A percentile compares a stretch with the other conserved stretches of the same genome.
Evolutionary conservation across 2,797 vertebrate species (phyloP).

Genomic region (Dendrocincla fuliginosa): DNA sequence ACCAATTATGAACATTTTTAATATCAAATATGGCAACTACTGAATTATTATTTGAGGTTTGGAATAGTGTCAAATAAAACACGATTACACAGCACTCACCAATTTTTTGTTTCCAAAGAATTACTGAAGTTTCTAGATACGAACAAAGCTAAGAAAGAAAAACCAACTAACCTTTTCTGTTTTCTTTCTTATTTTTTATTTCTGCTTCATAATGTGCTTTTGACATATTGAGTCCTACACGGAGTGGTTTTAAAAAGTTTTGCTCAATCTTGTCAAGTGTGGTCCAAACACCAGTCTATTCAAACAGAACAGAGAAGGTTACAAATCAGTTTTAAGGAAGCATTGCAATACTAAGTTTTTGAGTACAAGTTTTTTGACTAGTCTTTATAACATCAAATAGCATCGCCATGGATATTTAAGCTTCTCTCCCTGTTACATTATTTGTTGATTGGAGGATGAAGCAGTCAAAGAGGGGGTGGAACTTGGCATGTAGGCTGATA

Average conservation of each 20-base stretch:
- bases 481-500: not conserved
- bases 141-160: not conserved
- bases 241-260: slow-evolving; percentile 85
- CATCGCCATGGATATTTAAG: not conserved
- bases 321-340: not conserved
- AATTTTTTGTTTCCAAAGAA: not conserved
- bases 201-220: slow-evolving; percentile 88
- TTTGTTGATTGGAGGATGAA: not conserved
- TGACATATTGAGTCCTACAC: slow-evolving; percentile 88
- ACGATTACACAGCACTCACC: not conserved
- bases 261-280: slow-evolving; percentile 81
- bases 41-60: not conserved
- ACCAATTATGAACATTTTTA: not conserved
- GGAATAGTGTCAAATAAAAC: not conserved
- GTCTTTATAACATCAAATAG: not conserved
- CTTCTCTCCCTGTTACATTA: not conserved
- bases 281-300: slow-evolving; percentile 83
- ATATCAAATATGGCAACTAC: not conserved
- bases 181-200: slow-evolving; percentile 84
- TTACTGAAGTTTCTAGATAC: not conserved
- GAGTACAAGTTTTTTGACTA: not conserved
- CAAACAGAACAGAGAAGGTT: not conserved
- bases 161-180: slow-evolving; percentile 76
- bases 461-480: not conserved
- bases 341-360: not conserved